These are phyloP conservation scores for Galbula dea DNA, from an alignment of 2,113 vertebrate species.

Conservation along the genomic window DNA sequence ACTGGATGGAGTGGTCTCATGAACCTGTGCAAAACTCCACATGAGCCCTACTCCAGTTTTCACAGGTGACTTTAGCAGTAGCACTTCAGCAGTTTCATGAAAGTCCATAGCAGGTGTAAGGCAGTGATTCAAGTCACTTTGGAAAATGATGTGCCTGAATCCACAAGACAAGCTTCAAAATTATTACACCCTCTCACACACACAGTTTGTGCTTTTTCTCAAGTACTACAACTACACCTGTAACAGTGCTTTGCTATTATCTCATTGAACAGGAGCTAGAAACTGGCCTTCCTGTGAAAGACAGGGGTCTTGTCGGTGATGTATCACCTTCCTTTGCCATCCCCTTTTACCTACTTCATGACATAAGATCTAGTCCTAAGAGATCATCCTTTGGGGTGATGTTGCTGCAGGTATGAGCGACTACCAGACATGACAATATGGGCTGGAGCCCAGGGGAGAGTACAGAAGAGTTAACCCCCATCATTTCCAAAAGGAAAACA, in stretches of 20 bases:
- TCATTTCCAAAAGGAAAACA: background rate
- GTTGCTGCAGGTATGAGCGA: background rate
- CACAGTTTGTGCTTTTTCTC: background rate
- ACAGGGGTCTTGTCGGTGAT: background rate
- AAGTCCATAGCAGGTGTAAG: background rate
- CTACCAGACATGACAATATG: background rate
- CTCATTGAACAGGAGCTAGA: background rate
- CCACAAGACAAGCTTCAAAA: background rate
- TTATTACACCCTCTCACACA: accelerated
- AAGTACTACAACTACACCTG: background rate
- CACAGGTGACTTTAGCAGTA: background rate
- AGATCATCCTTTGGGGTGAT: background rate
- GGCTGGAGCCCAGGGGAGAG: background rate
- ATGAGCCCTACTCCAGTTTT: background rate
- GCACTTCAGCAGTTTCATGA: accelerated
- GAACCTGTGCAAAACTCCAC: background rate
- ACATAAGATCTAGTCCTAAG: background rate
- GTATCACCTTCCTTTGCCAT: background rate
- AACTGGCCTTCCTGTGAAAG: background rate
- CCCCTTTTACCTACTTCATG: background rate
- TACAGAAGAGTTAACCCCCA: background rate
- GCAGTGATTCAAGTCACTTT: background rate
- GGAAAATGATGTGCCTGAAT: background rate
- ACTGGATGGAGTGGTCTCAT: background rate
- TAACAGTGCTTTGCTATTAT: background rate